phyloP scores from a whole-genome alignment of 92 coral and sea anemone species.

The Galaxea fascicularis region DNA sequence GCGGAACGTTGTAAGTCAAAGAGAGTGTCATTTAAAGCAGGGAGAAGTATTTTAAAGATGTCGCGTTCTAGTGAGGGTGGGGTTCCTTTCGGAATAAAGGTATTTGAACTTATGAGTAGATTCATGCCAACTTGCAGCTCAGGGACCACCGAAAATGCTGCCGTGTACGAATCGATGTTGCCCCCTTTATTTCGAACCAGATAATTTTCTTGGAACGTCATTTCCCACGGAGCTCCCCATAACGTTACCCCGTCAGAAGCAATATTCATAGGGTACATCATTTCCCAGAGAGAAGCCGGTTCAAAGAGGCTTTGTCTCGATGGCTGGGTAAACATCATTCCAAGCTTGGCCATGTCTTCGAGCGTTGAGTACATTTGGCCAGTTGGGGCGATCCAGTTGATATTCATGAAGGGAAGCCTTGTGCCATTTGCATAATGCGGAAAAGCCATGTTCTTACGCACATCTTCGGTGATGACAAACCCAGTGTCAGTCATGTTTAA shows the following conservation, averaged over 20 bases:
- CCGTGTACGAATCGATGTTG: slow-evolving; percentile 32
- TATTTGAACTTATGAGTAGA: slow-evolving; percentile 12
- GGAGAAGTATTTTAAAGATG: slow-evolving; percentile 40
- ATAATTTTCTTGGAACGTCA: slow-evolving; percentile 24
- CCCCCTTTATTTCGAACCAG: slow-evolving; percentile 52
- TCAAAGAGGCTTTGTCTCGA: slow-evolving; percentile 33
- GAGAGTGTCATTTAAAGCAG: slow-evolving; percentile 44
- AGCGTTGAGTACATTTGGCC: slow-evolving; percentile 58
- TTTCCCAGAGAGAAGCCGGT: slow-evolving; percentile 34
- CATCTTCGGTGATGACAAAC: slow-evolving; percentile 33
- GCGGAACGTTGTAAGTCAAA: slow-evolving; percentile 10
- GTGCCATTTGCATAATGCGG: slow-evolving; percentile 17
- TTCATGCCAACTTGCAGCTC: slow-evolving; percentile 45
- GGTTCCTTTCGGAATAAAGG: not conserved
- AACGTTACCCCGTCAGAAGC: slow-evolving; percentile 47
- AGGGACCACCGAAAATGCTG: slow-evolving; percentile 32
- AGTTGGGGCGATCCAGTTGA: slow-evolving; percentile 47
- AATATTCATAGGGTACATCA: slow-evolving; percentile 37
- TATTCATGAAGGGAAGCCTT: slow-evolving; percentile 18
- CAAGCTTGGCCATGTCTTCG: slow-evolving; percentile 51
- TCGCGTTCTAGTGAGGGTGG: not conserved
- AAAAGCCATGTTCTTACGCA: slow-evolving; percentile 45
- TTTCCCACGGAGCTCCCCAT: slow-evolving; percentile 61
- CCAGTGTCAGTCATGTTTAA: slow-evolving; percentile 40
- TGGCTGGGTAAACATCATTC: slow-evolving; percentile 42